Evolutionary conservation across 2,113 vertebrate species (phyloP), one percentile per base, ranked within the genome.

Genomic region (Plotosus lineatus): DNA sequence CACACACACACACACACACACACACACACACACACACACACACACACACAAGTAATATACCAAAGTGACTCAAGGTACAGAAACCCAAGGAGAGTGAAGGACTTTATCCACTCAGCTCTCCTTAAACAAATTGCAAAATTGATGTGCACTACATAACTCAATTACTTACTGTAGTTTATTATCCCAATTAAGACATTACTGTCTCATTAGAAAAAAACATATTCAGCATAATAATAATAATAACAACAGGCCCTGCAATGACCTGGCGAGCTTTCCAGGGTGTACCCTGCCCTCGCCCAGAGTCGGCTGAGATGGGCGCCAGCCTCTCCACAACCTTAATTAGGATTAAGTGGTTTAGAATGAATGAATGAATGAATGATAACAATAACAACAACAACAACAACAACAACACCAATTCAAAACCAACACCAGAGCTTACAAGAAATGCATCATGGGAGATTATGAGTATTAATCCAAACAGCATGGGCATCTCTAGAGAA

Each of bases 1-100:
- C 65, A 68, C 65, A 68, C 66, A 69, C 71, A 51, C 15, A 40
- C 63, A 66, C 33, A 40, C 61, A 65, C 61, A 61, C 58, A 61
- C 58, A 61, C 58, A 7, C 58, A 17, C 11, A 7, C 58, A 17
- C 58, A n/a, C 38, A 17, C 21, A 28, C 38, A 26, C 40, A 44
- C 14, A 6, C 31, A 53, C 77, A 51, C 48, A 40, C 50, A 75
- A 10, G 31, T 12, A 68, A 12, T 7, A 4, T 23, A 38, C 53
- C n/a, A 31, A 36, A 77, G 50, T 36, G 80, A 11, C 40, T 44
- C n/a, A 58, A 26, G 55, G 38, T 44, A 28, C 14, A 38, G 56
- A 46, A 58, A 42, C 36, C 40, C 77, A 33, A 44, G 38, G 65
- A 40, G 48, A 44, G 50, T 23, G 77, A 71, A 55, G 65, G 50